These are phyloP conservation scores for Pristis pectinata DNA, from an alignment of 2,797 vertebrate genomes.

Conservation along the genomic window DNA sequence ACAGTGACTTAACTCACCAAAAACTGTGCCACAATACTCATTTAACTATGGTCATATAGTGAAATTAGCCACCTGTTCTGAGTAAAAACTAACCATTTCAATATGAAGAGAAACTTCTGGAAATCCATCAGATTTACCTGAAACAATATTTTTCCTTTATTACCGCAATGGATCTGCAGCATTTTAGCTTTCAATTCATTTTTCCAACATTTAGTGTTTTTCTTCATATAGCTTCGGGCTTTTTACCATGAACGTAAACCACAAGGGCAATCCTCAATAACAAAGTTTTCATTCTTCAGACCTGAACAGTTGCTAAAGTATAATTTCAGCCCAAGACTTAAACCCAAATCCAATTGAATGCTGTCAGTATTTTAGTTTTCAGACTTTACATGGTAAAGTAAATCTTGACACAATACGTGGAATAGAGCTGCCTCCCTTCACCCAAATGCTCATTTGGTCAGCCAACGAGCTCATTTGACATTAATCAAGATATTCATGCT, in stretches of 20 bases:
- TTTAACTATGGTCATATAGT: neutral
- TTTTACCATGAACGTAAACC: neutral
- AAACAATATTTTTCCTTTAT: neutral
- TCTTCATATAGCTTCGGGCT: neutral
- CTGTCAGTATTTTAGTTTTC: neutral
- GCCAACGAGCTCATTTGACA: neutral
- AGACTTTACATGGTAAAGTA: neutral
- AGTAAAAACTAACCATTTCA: neutral
- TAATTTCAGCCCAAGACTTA: neutral
- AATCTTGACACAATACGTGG: neutral
- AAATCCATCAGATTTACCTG: neutral
- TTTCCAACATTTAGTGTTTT: neutral
- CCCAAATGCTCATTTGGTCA: neutral
- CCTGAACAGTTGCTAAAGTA: neutral
- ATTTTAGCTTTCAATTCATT: neutral
- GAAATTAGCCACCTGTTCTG: neutral
- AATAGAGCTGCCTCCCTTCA: neutral
- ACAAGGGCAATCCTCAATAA: neutral
- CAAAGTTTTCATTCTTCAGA: neutral
- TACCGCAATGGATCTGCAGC: neutral
- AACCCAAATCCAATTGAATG: neutral
- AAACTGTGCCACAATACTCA: neutral
- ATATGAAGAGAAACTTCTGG: neutral
- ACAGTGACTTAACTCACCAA: neutral
- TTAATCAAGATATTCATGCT: neutral